Percentiles rank a stretch among this genome's conserved stretches.
Evolutionary conservation across 1,140 invertebrate species (phyloP).

Genomic region (Teleogryllus occipitalis): DNA sequence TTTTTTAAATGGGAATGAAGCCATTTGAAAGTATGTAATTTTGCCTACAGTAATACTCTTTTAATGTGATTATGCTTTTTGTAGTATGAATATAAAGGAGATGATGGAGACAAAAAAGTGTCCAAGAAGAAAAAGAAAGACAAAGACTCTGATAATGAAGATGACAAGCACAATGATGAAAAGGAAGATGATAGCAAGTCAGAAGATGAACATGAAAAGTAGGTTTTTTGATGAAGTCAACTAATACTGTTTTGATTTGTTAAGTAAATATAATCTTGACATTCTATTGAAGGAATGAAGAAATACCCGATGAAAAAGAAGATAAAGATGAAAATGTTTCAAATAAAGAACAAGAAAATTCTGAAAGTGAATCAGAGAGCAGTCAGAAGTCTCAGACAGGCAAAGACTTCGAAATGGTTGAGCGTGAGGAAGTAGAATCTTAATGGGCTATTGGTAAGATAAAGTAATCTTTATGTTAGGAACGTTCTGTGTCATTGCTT

Average conservation of each 20-base stretch:
- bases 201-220: conserved; percentile 26
- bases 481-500: neutral
- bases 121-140: conserved; percentile 69
- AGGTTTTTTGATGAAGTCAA: neutral
- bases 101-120: conserved; percentile 47
- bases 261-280: neutral
- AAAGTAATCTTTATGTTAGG: neutral
- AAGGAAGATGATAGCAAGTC: conserved; percentile 18
- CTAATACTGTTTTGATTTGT: neutral
- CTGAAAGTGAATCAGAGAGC: conserved; percentile 54
- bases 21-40: too few species aligned
- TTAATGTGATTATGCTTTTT: conserved; percentile 25
- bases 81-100: conserved; percentile 68
- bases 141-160: conserved; percentile 38
- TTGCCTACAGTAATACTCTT: too few species aligned
- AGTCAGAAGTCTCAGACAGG: conserved; percentile 67
- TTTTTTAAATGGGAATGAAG: neutral
- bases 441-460: conserved; percentile 17
- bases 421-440: conserved; percentile 48
- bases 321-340: conserved; percentile 19
- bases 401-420: conserved; percentile 71
- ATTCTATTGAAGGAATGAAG: neutral
- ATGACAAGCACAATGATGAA: conserved; percentile 20
- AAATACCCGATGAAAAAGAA: conserved; percentile 25
- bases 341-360: conserved; percentile 35